These are phyloP conservation scores for Anniella stebbinsi DNA, from an alignment of 2,797 vertebrate species.

Conservation along the genomic window DNA sequence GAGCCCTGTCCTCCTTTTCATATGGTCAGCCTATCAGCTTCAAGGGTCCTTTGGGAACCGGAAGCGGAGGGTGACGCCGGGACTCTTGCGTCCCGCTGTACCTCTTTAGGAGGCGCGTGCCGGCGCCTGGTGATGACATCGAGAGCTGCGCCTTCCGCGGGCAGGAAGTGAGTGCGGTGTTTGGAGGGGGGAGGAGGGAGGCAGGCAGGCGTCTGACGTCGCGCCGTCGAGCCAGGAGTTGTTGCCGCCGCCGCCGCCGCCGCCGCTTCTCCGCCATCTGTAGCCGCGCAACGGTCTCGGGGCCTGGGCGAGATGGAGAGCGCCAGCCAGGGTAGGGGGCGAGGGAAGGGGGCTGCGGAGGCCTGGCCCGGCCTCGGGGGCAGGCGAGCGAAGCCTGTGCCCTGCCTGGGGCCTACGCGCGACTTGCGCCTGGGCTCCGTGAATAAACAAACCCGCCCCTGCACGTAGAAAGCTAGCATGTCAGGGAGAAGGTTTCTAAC, in stretches of 20 bases:
- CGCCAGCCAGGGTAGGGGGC: conserved; percentile 60
- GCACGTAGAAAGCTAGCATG: not conserved
- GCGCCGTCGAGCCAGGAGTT: conserved; percentile 37
- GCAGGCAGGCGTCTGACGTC: conserved; percentile 29
- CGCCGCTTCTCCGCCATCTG: too few species aligned
- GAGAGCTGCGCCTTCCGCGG: not conserved
- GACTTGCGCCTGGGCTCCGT: not conserved
- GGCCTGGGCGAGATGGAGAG: conserved; percentile 62
- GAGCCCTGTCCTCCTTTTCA: too few species aligned
- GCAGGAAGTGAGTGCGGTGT: conserved; percentile 11
- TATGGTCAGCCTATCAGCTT: too few species aligned
- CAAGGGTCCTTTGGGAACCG: not conserved
- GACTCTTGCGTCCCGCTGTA: accelerated
- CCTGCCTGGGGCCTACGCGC: too few species aligned
- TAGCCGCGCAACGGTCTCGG: not conserved
- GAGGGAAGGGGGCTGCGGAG: not conserved
- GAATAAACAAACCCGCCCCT: not conserved
- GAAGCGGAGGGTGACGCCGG: not conserved
- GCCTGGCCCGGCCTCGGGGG: too few species aligned
- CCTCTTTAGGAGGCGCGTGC: not conserved
- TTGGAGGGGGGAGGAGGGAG: not conserved
- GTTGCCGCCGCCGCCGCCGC: not conserved
- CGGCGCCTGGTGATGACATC: not conserved
- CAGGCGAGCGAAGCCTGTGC: too few species aligned
- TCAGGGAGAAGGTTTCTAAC: not conserved